A percentile compares a stretch with the other conserved stretches of the same genome.
phyloP scores from a whole-genome alignment of 1,140 invertebrate species.

The Fopius arisanus region DNA sequence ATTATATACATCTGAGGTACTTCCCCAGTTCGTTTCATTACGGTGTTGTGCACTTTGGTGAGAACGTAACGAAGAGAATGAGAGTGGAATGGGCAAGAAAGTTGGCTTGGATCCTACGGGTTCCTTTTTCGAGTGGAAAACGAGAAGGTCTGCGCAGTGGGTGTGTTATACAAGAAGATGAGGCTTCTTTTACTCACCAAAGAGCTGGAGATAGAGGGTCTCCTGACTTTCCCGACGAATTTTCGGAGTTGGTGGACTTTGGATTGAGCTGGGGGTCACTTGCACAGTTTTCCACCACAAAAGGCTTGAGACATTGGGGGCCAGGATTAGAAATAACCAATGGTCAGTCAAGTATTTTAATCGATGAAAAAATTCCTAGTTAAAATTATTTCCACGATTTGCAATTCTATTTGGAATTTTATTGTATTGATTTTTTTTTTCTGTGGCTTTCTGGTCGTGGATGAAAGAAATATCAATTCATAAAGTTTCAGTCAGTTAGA shows the following conservation, averaged over 20 bases:
- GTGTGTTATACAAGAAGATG: neutral
- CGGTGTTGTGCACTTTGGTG: neutral
- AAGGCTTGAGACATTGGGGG: neutral
- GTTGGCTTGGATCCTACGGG: neutral
- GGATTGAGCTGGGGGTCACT: neutral
- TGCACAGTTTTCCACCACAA: neutral
- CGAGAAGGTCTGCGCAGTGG: neutral
- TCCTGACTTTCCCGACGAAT: conserved; percentile 7
- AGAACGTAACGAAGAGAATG: conserved; percentile 3
- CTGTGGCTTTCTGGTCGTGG: no score
- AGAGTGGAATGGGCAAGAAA: neutral
- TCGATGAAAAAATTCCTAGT: no score
- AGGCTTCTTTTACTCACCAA: neutral
- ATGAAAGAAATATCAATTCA: no score
- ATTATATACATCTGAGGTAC: neutral
- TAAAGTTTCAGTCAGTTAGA: neutral
- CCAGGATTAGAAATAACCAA: no score
- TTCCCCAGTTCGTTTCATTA: conserved; percentile 8
- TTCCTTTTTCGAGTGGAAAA: conserved; percentile 2
- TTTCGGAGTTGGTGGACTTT: conserved; percentile 4
- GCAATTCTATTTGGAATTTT: no score
- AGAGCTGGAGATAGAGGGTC: conserved; percentile 8
- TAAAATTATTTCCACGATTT: no score
- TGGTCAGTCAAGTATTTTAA: no score
- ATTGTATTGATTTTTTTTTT: no score